Base-by-base conservation (phyloP, 2,888 invertebrate species). In the Zygaena filipendulae region DNA sequence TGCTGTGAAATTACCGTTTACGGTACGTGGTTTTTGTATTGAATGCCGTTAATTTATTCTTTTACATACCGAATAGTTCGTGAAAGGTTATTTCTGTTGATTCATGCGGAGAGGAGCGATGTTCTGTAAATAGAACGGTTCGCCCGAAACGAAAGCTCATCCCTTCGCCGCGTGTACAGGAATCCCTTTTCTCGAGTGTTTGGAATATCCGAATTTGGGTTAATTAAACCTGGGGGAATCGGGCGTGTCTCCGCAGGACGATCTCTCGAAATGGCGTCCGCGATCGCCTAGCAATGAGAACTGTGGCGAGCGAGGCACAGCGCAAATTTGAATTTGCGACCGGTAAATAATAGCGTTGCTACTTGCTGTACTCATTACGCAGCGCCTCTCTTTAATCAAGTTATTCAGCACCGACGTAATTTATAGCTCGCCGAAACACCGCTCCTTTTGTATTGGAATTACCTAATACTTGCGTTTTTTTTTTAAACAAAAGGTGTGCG, bases 21-120 rank as follows among this genome's bases (percentile, higher is more conserved):
- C 70, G 79, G 77, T 77, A 77, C 47, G 77, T 77, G 74, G 49
- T 52, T 62, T 52, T n/a, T 52, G 25, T 55, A 49, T 49, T 54
- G 43, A 59, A 60, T 59, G 55, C 66, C 66, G 55, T 57, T 56
- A 52, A 54, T 59, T 56, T 59, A n/a, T n/a, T n/a, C 59, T 64
- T 63, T 59, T 54, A 66, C 68, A 66, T 71, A 64, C 62, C 63
- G 44, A 62, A 60, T 49, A 52, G 56, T 63, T 66, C 60, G 67
- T 75, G 75, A 74, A 77, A 74, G 74, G 75, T 77, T 77, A 79
- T 79, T 79, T 79, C 57, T 68, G 77, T 77, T 75, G 77, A 77
- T 77, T 77, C 72, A 74, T 74, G 72, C 74, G 64, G 67, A 63
- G 77, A 69, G 66, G 60, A 6, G 16, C n/a, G n/a, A n/a, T 59